Base-by-base conservation (phyloP, 2,888 invertebrate genomes). In the Iselma pallidipennis region DNA sequence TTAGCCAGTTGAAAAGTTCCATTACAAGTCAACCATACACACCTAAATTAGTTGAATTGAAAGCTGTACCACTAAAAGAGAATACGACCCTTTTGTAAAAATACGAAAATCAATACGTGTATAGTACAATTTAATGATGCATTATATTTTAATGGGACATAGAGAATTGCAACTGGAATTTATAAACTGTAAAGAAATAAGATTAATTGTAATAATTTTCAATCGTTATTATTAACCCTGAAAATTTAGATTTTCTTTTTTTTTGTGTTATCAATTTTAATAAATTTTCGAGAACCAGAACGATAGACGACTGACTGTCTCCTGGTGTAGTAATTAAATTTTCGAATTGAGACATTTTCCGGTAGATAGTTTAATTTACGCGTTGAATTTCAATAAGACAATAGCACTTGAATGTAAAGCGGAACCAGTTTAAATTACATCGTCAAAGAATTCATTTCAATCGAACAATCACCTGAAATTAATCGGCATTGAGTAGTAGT, bases 11-110 rank as follows among this genome's bases (percentile, higher is more conserved):
- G 75, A 75, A 69, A 73, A 76, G 74, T 73, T 74, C 74, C 71
- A 75, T 77, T 75, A 72, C 68, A 72, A 74, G 72, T 72, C 74
- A 71, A 71, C 71, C 73, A 70, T 77, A 71, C 74, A 71, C 74
- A 71, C 72, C 73, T 71, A 76, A 77, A 78, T 78, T 78, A 77
- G 76, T 68, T 69, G 73, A 70, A 74, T 72, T 72, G 70, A 70
- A 71, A 71, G 65, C 66, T 65, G 53, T 59, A 62, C 57, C 59
- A 57, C 59, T 50, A 53, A 60, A 64, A 57, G 58, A 62, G 55
- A 56, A 23, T 50, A 55, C 31, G 49, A 49, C 42, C 28, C 31
- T 55, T 57, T 59, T 42, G 54, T 54, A 54, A 59, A 67, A 54
- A 53, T 61, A 58, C 57, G 57, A 23, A 63, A 69, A 71, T 71